A percentile compares a stretch with the other conserved stretches of the same genome.
Conservation (phyloP, 1,140 invertebrate species). For the Heliconius himera region DNA sequence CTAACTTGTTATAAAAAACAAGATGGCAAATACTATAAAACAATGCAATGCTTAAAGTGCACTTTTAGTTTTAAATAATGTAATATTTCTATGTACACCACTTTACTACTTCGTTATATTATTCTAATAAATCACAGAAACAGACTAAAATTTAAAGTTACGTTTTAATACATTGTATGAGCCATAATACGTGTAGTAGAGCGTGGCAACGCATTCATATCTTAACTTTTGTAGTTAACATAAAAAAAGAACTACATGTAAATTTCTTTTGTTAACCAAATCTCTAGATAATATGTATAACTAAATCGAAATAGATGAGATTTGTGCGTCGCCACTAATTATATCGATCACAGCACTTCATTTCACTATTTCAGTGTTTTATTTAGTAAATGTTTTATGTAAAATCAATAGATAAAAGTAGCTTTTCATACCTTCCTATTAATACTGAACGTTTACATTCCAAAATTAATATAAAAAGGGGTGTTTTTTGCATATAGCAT, state of each 20-base stretch:
- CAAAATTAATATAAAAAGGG: no score
- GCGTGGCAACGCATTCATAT: background rate
- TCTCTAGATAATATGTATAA: background rate
- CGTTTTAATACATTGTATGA: background rate
- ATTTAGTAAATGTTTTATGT: background rate
- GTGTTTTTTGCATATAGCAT: no score
- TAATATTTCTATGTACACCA: background rate
- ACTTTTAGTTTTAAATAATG: background rate
- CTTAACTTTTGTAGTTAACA: background rate
- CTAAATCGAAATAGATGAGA: background rate
- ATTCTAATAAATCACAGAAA: background rate
- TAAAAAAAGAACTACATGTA: background rate
- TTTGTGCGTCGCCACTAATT: background rate
- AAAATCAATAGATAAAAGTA: background rate
- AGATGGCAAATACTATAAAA: no score
- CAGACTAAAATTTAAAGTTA: background rate
- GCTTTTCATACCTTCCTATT: background rate
- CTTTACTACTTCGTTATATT: no score
- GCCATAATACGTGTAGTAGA: background rate
- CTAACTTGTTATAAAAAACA: no score
- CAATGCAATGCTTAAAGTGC: background rate
- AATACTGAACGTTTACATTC: no score
- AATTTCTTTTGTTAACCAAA: background rate
- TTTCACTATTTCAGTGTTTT: background rate
- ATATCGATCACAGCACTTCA: conserved; percentile 1